Base-by-base conservation (phyloP, 2,888 invertebrate genomes). In the Matsumyia berberina region DNA sequence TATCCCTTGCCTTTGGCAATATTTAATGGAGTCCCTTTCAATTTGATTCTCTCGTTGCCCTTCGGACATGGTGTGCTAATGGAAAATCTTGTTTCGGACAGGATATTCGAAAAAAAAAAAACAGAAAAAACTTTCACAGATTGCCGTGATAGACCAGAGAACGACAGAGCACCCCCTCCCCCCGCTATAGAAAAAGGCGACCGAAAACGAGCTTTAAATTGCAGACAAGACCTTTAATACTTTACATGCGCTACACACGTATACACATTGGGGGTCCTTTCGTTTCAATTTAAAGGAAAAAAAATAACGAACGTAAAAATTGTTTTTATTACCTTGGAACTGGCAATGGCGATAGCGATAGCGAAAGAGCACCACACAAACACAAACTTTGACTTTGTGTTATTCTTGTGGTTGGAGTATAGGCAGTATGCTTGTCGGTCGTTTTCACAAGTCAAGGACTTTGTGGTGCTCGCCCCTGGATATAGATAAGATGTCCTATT, bases 401-500 rank as follows among this genome's bases (percentile, higher is more conserved):
- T n/a, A n/a, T 62, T 33, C 12, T 49, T 24, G 24, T 53, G 24
- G 53, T 39, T 51, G 24, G 31, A 44, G 12, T 24, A 31, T 44
- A 44, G 12, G 24, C 29, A 44, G 12, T 24, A 31, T 44, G 12
- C 1, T 35, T 24, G 12, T 66, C 15, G 42, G 39, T 49, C 58
- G 60, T 39, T 57, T 17, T 37, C 42, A n/a, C 35, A 33, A 82
- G 64, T 82, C 70, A 82, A 82, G 81, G 81, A 82, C 80, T 74
- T 9, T 9, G 2, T 15, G 15, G 33, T 37, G 58, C 37, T 64
- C 37, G 69, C 37, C 76, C 37, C 29, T 57, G 69, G 53, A 51
- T 69, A 12, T 5, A 39, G n/a, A 29, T 2, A 12, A 6, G 15
- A 7, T 77, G 62, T 79, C 64, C 73, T 72, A 74, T 74, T 85